Conservation (phyloP, 2,888 invertebrate species). For the Cosmopolites sordidus region DNA sequence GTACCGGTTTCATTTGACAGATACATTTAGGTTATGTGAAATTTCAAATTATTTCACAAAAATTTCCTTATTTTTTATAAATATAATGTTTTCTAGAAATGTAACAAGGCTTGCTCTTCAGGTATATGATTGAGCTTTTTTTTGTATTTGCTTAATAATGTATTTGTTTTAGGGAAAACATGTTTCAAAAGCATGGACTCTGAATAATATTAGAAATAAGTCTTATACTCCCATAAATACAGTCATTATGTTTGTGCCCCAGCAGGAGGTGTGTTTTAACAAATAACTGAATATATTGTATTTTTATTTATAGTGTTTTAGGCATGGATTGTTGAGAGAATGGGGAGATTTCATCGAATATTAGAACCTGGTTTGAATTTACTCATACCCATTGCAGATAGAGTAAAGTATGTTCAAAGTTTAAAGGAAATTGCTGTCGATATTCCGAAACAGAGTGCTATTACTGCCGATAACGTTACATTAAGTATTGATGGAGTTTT, state of each 20-base stretch:
- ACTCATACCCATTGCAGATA: conserved; percentile 85
- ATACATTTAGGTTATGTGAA: background rate
- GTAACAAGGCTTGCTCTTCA: conserved; percentile 7
- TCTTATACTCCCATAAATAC: conserved; percentile 79
- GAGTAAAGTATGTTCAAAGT: conserved; percentile 95
- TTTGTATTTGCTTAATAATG: background rate
- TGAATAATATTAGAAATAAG: conserved; percentile 30
- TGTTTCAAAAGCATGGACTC: conserved; percentile 14
- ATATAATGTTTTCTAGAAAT: conserved; percentile 18
- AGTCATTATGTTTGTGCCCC: conserved; percentile 94
- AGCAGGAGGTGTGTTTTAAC: conserved; percentile 76
- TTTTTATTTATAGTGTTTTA: conserved; percentile 45
- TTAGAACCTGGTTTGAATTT: conserved; percentile 93
- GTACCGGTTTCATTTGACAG: background rate
- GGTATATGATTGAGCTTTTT: conserved; percentile 9
- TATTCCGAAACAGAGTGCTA: conserved; percentile 97
- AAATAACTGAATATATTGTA: conserved; percentile 3
- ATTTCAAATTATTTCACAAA: background rate
- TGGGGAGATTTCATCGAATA: conserved; percentile 94
- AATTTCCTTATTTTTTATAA: background rate
- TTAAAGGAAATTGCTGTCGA: conserved; percentile 99
- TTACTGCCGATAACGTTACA: conserved; percentile 96
- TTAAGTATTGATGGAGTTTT: conserved; percentile 95
- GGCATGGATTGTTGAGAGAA: conserved; percentile 97
- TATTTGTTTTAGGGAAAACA: conserved; percentile 17